Evolutionary conservation across 2,888 invertebrate genomes (phyloP).

Genomic region (Trichopoda pennipes): DNA sequence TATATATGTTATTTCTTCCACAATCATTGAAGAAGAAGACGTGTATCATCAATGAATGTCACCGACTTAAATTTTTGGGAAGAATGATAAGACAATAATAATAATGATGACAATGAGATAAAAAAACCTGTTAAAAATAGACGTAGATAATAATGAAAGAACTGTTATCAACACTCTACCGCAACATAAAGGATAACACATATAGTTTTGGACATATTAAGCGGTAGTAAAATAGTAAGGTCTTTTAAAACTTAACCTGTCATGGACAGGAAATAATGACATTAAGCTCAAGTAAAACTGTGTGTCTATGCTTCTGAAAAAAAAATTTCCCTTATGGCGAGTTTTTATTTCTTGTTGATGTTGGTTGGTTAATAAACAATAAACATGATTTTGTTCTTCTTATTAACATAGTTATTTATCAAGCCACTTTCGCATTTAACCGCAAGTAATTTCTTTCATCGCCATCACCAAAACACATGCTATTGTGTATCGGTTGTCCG

Average conservation of each 20-base stretch:
- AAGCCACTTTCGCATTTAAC: conserved; percentile 43
- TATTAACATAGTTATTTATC: conserved; percentile 1
- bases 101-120: conserved; percentile 17
- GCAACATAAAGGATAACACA: conserved; percentile 30
- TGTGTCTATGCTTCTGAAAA: conserved; percentile 21
- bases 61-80: conserved; percentile 51
- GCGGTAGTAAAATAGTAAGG: conserved; percentile 32
- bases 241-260: conserved; percentile 30
- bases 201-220: conserved; percentile 25
- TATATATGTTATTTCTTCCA: conserved; percentile 9
- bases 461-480: conserved; percentile 18
- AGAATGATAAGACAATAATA: conserved; percentile 35
- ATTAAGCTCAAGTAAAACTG: conserved; percentile 12
- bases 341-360: conserved; percentile 23
- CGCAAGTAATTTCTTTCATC: conserved; percentile 42
- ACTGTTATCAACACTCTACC: conserved; percentile 54
- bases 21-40: conserved; percentile 56
- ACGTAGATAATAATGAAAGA: conserved; percentile 29
- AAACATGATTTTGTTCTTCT: conserved; percentile 37
- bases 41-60: conserved; percentile 65
- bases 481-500: conserved; percentile 51
- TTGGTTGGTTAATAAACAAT: conserved; percentile 51
- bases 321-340: conserved; percentile 27
- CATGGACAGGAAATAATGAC: conserved; percentile 24
- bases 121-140: conserved; percentile 13